Percentiles rank a stretch among this genome's conserved stretches.
phyloP scores from a whole-genome alignment of 2,797 vertebrate species.

The Hemitrygon akajei region DNA sequence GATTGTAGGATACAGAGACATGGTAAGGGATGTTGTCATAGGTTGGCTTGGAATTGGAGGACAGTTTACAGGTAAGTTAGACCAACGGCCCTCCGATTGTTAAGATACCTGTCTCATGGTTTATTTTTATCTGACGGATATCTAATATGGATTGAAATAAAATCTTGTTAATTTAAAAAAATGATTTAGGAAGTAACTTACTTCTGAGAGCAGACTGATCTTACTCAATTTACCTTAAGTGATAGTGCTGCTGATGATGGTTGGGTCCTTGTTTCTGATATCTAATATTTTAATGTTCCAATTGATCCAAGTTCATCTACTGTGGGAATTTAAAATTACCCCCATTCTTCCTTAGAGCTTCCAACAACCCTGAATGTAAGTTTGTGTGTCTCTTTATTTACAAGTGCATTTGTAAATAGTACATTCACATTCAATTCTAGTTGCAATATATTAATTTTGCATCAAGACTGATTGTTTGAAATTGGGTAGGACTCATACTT shows the following conservation, averaged over 20 bases:
- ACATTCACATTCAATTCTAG: neutral
- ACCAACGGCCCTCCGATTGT: no score
- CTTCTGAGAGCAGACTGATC: neutral
- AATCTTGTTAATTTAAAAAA: neutral
- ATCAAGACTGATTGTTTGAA: neutral
- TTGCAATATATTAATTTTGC: neutral
- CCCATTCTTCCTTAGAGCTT: neutral
- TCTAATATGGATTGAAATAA: no score
- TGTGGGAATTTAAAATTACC: neutral
- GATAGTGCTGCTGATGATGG: neutral
- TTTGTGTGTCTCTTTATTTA: neutral
- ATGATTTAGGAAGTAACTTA: neutral
- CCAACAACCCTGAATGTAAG: neutral
- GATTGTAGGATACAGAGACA: no score
- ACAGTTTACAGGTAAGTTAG: no score
- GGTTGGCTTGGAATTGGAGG: no score
- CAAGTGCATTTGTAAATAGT: neutral
- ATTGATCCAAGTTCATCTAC: no score
- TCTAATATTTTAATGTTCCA: neutral
- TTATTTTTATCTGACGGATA: no score
- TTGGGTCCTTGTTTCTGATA: neutral
- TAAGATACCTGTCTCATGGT: no score
- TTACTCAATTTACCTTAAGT: neutral
- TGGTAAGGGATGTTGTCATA: no score
- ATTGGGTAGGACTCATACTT: neutral